Percentiles rank a stretch among this genome's conserved stretches.
Conservation (phyloP, 2,113 vertebrate species). For the Labeo catla region DNA sequence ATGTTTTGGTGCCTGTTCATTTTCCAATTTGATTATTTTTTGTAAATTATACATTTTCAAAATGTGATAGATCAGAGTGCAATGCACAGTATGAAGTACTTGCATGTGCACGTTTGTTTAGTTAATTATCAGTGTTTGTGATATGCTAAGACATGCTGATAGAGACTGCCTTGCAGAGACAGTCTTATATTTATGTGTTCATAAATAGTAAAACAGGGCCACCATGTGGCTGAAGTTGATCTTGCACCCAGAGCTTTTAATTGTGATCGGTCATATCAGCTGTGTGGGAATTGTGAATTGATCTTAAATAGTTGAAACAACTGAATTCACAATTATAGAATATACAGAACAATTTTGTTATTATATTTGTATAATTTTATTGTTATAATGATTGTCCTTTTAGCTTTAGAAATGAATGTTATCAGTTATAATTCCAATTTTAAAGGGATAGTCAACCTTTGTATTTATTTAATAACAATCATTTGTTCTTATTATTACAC, state of each 20-base stretch:
- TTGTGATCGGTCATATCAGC: conserved; percentile 34
- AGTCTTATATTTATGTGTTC: too few relatives aligned
- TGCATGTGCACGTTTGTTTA: neutral
- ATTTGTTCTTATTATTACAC: neutral
- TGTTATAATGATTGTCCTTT: neutral
- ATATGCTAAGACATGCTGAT: neutral
- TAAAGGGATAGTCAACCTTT: neutral
- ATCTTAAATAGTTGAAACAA: neutral
- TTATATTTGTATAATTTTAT: neutral
- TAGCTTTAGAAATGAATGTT: neutral
- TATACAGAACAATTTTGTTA: neutral
- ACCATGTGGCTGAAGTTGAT: conserved; percentile 63
- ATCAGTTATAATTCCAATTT: neutral
- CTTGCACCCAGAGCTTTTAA: conserved; percentile 47
- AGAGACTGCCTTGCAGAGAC: neutral
- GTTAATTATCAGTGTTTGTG: neutral
- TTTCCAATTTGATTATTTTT: neutral
- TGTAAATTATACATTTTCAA: neutral
- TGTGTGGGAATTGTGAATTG: neutral
- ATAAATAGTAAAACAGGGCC: conserved; percentile 63
- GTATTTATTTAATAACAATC: neutral
- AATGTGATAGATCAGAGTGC: neutral
- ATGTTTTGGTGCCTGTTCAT: neutral
- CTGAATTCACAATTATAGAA: neutral
- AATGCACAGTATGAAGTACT: neutral